Evolutionary conservation across 2,888 invertebrate genomes (phyloP), one percentile per base, ranked within the genome.

Genomic region (Empis livida): DNA sequence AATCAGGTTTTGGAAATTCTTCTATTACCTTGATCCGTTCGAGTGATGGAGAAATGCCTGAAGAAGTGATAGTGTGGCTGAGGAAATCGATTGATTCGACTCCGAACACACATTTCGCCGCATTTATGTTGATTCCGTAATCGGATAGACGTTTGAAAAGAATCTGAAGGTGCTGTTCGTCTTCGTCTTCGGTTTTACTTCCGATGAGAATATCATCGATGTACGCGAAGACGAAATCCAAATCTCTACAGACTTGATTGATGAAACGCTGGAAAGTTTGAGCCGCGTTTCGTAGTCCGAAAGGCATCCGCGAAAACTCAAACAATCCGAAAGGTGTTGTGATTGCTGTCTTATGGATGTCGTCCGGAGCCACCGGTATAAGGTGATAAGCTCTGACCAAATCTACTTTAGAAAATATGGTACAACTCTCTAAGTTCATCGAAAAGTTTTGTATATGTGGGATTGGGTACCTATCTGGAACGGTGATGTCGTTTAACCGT

Each of bases 341-440:
- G 10, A 44, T 44, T n/a, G 32, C 37, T 11, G 42, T 42, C 11
- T 42, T 42, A 10, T 23, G 5, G 11, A 42, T 42, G 27, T 42
- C 42, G n/a, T 53, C 57, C 13, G 51, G 43, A 3, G 45, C 49
- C 5, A 66, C 56, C 1, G 61, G 60, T 20, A 69, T 62, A 31
- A 64, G 59, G 43, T 62, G 54, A 46, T 58, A 68, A 1, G 63
- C 63, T 39, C 48, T 39, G 6, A 47, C 41, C 13, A 61, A 46
- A 50, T 59, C 55, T n/a, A 57, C 40, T 16, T 42, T 53, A 3
- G 53, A 49, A 42, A 57, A 58, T 10, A 55, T 39, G 14, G 9
- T 45, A 15, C 42, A 47, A 11, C 35, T 16, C 8, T 23, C 10
- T 14, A 44, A 38, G 13, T 44, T 17, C 15, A 15, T 39, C 10